Evolutionary conservation across 1,140 invertebrate genomes (phyloP).

Genomic region (Nasonia longicornis): DNA sequence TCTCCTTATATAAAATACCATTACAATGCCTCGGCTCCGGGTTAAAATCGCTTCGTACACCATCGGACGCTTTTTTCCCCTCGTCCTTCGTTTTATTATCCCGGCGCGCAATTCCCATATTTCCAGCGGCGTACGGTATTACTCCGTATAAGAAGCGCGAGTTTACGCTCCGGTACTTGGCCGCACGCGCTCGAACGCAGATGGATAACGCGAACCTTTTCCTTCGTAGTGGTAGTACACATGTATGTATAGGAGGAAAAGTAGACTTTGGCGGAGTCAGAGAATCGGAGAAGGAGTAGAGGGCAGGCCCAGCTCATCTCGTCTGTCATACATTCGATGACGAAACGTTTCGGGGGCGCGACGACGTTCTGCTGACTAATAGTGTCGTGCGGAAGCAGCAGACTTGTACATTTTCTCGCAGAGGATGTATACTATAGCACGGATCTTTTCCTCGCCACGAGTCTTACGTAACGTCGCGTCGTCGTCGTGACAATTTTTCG

Average conservation of each 20-base stretch:
- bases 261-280: neutral
- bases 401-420: conserved; percentile 47
- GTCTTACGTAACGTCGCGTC: neutral
- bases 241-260: neutral
- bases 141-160: neutral
- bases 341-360: conserved; percentile 49
- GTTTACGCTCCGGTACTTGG: neutral
- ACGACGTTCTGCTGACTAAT: conserved; percentile 59
- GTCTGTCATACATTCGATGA: conserved; percentile 52
- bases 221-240: neutral
- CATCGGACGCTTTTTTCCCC: neutral
- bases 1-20: neutral
- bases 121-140: neutral
- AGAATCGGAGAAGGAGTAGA: neutral
- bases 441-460: neutral
- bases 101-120: neutral
- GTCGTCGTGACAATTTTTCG: neutral
- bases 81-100: neutral
- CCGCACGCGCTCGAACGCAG: neutral
- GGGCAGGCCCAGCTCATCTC: neutral
- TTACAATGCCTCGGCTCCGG: neutral
- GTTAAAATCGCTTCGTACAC: neutral
- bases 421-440: neutral
- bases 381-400: conserved; percentile 33
- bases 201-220: conserved; percentile 32